Conservation (phyloP, 2,113 vertebrate species). For the Spermophilus dauricus region DNA sequence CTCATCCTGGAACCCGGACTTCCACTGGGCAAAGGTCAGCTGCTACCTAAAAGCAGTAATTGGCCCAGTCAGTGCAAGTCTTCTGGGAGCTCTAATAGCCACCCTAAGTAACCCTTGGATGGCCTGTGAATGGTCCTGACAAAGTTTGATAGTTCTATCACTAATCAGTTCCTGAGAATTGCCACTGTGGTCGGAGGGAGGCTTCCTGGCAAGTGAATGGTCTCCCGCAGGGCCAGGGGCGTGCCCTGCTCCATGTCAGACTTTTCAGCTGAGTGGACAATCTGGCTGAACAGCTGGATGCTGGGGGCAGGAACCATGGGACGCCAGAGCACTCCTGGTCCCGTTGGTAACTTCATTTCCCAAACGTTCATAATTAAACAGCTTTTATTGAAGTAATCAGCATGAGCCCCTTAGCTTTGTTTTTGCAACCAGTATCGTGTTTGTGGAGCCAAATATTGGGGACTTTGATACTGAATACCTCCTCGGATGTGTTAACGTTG, state of each 20-base stretch:
- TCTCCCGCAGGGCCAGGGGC: not conserved
- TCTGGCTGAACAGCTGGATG: constrained; percentile 86
- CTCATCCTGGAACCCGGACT: not conserved
- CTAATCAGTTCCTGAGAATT: not conserved
- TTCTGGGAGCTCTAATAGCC: not conserved
- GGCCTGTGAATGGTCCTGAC: constrained; percentile 7
- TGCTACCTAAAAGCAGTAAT: not conserved
- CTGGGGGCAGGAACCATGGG: constrained; percentile 90
- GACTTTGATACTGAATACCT: constrained; percentile 98
- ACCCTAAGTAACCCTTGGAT: not conserved
- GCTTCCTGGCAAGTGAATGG: not conserved
- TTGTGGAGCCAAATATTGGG: constrained; percentile 97
- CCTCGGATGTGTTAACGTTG: constrained; percentile 97
- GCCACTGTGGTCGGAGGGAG: constrained; percentile 8
- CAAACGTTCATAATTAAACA: constrained; percentile 97
- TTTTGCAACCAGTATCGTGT: constrained; percentile 95
- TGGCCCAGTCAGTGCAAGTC: not conserved
- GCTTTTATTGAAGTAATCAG: constrained; percentile 96
- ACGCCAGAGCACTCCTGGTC: constrained; percentile 89
- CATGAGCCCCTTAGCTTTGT: constrained; percentile 94
- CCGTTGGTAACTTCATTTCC: constrained; percentile 94
- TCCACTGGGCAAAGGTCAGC: not conserved
- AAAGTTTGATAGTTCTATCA: not conserved
- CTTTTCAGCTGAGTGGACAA: constrained; percentile 86
- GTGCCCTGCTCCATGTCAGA: constrained; percentile 49